Conservation (phyloP, 1,140 invertebrate species). For the Platorchestia sp. region DNA sequence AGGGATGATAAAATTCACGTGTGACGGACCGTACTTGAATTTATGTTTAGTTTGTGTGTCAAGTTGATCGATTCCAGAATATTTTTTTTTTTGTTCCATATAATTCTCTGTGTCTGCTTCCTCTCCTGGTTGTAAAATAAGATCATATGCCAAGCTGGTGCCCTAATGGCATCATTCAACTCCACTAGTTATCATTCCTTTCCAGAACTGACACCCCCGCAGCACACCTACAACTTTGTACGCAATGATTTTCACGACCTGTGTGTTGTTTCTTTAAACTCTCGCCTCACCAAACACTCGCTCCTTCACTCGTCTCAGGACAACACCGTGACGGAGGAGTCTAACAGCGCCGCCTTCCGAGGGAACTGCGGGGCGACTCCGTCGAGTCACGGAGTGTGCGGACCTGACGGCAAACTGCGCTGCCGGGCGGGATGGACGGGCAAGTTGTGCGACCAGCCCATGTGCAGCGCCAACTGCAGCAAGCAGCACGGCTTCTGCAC, state of each 20-base stretch:
- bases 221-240: not conserved
- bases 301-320: not conserved
- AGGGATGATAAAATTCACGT: not conserved
- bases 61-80: not conserved
- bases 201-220: not conserved
- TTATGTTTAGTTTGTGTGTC: not conserved
- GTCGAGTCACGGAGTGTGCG: constrained; percentile 62
- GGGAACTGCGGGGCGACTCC: not conserved
- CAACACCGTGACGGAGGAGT: not conserved
- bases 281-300: not conserved
- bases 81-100: too few relatives aligned
- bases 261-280: not conserved
- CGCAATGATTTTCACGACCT: not conserved
- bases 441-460: constrained; percentile 78
- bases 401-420: constrained; percentile 57
- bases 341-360: not conserved
- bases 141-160: not conserved
- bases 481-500: constrained; percentile 65
- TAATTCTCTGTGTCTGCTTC: too few relatives aligned
- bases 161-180: not conserved
- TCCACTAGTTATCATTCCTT: not conserved
- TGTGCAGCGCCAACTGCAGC: constrained; percentile 66
- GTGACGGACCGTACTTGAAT: not conserved
- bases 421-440: constrained; percentile 79
- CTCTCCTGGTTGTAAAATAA: too few relatives aligned